phyloP scores from a whole-genome alignment of 1,140 invertebrate species.

The Philopotamus ludificatus region DNA sequence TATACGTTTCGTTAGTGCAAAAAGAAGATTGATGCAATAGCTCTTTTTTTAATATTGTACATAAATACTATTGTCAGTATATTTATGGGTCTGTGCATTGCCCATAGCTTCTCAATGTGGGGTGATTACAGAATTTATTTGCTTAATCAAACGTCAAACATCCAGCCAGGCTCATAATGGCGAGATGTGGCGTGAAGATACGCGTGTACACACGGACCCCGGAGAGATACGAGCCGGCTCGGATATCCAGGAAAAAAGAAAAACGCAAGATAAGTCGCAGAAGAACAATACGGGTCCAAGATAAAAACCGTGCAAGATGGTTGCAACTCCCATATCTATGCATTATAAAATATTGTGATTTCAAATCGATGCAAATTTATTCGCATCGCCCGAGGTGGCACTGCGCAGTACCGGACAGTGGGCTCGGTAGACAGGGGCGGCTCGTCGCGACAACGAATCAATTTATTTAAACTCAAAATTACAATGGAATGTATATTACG shows the following conservation, averaged over 20 bases:
- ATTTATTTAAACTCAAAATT: too few species aligned
- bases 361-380: conserved; percentile 42
- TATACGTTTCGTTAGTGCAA: too few species aligned
- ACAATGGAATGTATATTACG: too few species aligned
- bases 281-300: conserved; percentile 30
- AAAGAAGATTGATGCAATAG: too few species aligned
- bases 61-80: too few species aligned
- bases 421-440: neutral
- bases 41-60: too few species aligned
- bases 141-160: neutral
- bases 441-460: neutral
- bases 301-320: conserved; percentile 25
- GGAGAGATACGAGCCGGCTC: neutral
- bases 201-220: neutral
- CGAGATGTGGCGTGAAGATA: neutral
- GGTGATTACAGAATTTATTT: too few species aligned
- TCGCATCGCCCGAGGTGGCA: conserved; percentile 37
- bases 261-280: conserved; percentile 9
- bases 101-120: too few species aligned
- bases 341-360: conserved; percentile 40
- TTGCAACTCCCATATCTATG: conserved; percentile 30
- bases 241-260: conserved; percentile 4
- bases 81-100: too few species aligned
- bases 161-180: neutral
- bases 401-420: conserved; percentile 12